Conservation (phyloP, 2,113 vertebrate genomes). For the Mesocricetus auratus region DNA sequence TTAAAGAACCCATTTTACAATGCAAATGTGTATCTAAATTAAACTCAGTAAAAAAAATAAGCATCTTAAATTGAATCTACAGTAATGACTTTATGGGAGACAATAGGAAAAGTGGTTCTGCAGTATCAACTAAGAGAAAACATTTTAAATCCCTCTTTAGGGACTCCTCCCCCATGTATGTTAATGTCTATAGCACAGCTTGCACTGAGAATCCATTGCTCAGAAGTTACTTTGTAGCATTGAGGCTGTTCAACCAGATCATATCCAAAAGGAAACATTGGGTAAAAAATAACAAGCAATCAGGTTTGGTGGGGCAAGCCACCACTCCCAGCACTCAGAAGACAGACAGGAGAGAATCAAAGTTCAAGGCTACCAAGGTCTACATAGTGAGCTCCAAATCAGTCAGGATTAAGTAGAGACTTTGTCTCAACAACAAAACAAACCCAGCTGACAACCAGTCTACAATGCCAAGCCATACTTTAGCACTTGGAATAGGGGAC, state of each 20-base stretch:
- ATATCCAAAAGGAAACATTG: not conserved
- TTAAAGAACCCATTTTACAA: slow-evolving; percentile 84
- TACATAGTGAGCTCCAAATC: not conserved
- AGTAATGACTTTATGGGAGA: slow-evolving; percentile 75
- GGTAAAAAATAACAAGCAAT: not conserved
- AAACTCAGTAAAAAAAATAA: slow-evolving; percentile 80
- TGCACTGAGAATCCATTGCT: slow-evolving; percentile 61
- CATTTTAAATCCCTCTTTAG: slow-evolving; percentile 40
- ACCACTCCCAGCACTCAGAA: not conserved
- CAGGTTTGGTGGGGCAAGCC: not conserved
- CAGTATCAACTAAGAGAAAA: slow-evolving; percentile 55
- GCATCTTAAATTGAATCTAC: slow-evolving; percentile 78
- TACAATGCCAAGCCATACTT: not conserved
- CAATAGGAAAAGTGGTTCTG: slow-evolving; percentile 76
- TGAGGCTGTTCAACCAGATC: slow-evolving; percentile 33
- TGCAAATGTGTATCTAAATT: slow-evolving; percentile 84
- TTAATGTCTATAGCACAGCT: not conserved
- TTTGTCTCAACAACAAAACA: not conserved
- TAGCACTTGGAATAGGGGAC: not conserved
- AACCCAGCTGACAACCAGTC: not conserved
- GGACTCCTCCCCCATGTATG: not conserved
- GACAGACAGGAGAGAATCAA: not conserved
- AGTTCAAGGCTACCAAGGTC: not conserved
- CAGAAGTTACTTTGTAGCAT: slow-evolving; percentile 33
- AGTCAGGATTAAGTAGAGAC: not conserved